Percentiles rank a stretch among this genome's conserved stretches.
These are phyloP conservation scores for Ascidia mentula DNA, from an alignment of 23 tunicate genomes.

Conservation along the genomic window DNA sequence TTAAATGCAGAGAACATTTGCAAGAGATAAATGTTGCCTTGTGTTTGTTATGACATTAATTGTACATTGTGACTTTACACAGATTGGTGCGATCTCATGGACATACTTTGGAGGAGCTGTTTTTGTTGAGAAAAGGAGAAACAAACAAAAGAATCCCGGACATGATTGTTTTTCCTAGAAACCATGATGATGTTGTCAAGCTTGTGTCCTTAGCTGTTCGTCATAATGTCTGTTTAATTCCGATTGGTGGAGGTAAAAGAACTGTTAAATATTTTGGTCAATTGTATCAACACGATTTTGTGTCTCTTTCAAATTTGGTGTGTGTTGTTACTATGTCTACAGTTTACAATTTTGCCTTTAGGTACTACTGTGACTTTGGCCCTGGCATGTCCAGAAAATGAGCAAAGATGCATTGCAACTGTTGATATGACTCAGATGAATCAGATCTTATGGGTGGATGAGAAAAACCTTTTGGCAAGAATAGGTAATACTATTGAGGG, in stretches of 20 bases:
- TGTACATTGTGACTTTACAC: no score
- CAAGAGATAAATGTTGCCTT: no score
- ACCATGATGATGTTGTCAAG: conserved; percentile 80
- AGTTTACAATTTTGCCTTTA: not conserved
- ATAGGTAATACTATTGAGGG: no score
- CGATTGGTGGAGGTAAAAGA: conserved; percentile 92
- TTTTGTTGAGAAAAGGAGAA: conserved; percentile 56
- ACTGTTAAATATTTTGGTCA: no score
- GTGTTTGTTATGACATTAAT: not conserved
- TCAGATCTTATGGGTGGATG: conserved; percentile 92
- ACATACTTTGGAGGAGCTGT: conserved; percentile 85
- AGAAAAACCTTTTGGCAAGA: conserved; percentile 84
- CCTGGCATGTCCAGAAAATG: conserved; percentile 77
- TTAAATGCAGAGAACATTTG: no score
- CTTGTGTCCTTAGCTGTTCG: conserved; percentile 70
- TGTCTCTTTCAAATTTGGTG: not conserved
- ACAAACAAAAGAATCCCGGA: conserved; percentile 70
- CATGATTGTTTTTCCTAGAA: conserved; percentile 78
- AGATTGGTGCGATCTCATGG: conserved; percentile 91
- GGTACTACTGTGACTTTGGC: conserved; percentile 82
- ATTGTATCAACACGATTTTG: no score
- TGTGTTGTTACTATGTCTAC: not conserved
- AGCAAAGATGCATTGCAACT: conserved; percentile 55
- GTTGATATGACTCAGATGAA: conserved; percentile 97
- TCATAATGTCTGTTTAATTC: conserved; percentile 79